Percentiles rank a stretch among this genome's conserved stretches.
Conservation (phyloP, 1,140 invertebrate species). For the Cyrtorhinus lividipennis region DNA sequence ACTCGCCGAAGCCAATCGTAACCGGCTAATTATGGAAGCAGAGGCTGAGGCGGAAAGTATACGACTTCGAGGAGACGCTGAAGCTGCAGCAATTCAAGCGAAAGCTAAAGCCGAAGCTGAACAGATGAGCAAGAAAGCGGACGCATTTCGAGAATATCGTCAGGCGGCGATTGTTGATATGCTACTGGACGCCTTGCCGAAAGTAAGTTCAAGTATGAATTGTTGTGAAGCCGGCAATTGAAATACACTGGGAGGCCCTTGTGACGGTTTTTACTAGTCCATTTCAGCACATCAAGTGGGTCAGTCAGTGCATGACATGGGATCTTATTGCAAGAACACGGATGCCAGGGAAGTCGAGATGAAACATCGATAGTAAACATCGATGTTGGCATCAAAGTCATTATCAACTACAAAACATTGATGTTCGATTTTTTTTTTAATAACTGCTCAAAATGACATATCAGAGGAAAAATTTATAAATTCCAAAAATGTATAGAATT, state of each 20-base stretch:
- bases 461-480: too few species aligned
- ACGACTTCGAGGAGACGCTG: conserved; percentile 66
- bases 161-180: conserved; percentile 95
- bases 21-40: conserved; percentile 73
- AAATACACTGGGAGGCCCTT: too few species aligned
- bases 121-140: conserved; percentile 92
- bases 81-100: conserved; percentile 83
- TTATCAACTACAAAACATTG: too few species aligned
- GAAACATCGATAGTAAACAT: neutral
- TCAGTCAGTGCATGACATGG: too few species aligned
- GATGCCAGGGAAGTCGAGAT: too few species aligned
- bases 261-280: too few species aligned
- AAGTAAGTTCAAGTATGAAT: conserved; percentile 39
- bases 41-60: conserved; percentile 89
- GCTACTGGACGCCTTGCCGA: conserved; percentile 89
- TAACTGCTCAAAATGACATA: too few species aligned
- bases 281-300: too few species aligned
- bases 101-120: conserved; percentile 91
- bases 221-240: neutral
- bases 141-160: conserved; percentile 90
- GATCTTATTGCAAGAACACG: too few species aligned
- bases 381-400: neutral
- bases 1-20: conserved; percentile 78
- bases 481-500: too few species aligned
- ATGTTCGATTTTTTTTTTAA: too few species aligned